Evolutionary conservation across 2,888 invertebrate species (phyloP).

Genomic region (Agrochola lychnidis): DNA sequence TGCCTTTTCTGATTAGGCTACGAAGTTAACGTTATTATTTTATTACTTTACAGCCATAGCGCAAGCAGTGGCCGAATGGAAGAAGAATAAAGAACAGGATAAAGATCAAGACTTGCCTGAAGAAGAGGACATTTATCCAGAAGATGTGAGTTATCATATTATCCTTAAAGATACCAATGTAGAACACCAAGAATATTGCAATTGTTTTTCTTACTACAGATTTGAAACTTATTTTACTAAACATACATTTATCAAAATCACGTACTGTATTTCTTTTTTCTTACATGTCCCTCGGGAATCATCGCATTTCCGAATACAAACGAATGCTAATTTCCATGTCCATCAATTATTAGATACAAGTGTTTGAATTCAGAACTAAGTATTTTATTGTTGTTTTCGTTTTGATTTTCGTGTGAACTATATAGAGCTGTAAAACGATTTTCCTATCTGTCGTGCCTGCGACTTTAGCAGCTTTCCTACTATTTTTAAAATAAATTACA

Average conservation of each 20-base stretch:
- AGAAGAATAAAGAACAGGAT: slow-evolving; percentile 90
- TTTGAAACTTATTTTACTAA: neutral
- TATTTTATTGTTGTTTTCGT: too few relatives aligned
- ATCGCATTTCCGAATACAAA: too few relatives aligned
- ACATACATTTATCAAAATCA: neutral
- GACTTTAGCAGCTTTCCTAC: too few relatives aligned
- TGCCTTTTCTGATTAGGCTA: neutral
- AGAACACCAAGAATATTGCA: neutral
- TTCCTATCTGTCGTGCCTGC: too few relatives aligned
- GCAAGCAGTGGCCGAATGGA: slow-evolving; percentile 93
- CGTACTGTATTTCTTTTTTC: neutral
- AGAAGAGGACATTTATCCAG: slow-evolving; percentile 93
- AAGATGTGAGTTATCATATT: slow-evolving; percentile 83
- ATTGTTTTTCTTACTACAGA: neutral
- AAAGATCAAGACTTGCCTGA: slow-evolving; percentile 91
- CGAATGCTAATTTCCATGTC: too few relatives aligned
- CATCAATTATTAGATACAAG: too few relatives aligned
- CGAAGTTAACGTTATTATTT: neutral
- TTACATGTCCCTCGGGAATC: too few relatives aligned
- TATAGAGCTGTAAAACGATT: too few relatives aligned
- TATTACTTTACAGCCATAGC: slow-evolving; percentile 79
- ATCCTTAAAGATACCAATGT: neutral
- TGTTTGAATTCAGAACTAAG: too few relatives aligned
- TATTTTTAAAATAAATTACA: too few relatives aligned
- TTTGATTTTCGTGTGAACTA: too few relatives aligned